Evolutionary conservation across 2,888 invertebrate species (phyloP).

Genomic region (Arenicola marina): DNA sequence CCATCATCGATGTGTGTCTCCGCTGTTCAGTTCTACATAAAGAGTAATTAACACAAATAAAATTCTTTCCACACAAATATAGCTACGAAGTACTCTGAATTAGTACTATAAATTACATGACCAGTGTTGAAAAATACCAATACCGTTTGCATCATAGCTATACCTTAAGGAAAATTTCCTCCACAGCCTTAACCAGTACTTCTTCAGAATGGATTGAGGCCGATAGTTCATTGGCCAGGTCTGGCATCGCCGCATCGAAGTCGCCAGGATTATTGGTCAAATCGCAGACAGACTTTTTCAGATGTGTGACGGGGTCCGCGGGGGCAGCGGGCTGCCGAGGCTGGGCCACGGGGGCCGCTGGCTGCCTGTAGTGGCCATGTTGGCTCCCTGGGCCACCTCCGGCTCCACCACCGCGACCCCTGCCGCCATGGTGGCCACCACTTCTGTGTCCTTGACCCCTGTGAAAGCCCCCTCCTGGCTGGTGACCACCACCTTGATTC

Average conservation of each 20-base stretch:
- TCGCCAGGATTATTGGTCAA: conserved; percentile 55
- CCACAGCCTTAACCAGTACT: conserved; percentile 39
- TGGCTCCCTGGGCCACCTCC: no score
- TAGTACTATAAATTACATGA: no score
- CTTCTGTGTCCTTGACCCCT: no score
- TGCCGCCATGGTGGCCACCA: no score
- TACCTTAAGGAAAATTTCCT: conserved; percentile 49
- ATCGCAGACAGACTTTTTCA: conserved; percentile 41
- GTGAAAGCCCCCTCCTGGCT: no score
- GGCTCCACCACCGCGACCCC: no score
- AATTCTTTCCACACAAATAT: background rate
- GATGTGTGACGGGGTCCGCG: background rate
- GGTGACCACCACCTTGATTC: no score
- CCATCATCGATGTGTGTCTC: background rate
- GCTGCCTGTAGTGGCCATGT: no score
- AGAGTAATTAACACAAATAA: background rate
- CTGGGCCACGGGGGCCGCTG: no score
- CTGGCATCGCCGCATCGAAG: conserved; percentile 49
- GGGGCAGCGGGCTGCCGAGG: background rate
- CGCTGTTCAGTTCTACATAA: background rate
- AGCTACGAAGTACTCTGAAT: background rate
- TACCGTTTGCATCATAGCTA: background rate
- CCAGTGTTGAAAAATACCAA: no score
- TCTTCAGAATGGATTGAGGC: conserved; percentile 33
- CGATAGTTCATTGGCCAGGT: conserved; percentile 44